Percentiles rank a stretch among this genome's conserved stretches.
Conservation (phyloP, 2,888 invertebrate genomes). For the Mellilla xanthometata region DNA sequence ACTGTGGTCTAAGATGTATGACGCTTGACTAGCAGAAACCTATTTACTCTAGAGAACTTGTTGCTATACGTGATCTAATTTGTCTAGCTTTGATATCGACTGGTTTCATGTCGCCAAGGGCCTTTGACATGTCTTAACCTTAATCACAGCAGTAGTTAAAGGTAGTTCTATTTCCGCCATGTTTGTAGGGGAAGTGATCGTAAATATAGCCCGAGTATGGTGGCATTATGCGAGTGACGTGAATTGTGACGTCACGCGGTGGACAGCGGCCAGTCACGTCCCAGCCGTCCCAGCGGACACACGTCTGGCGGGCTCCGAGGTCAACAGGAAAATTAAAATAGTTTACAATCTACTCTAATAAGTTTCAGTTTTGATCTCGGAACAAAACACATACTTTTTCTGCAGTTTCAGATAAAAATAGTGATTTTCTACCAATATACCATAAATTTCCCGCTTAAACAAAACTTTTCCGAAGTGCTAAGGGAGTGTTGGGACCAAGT, state of each 20-base stretch:
- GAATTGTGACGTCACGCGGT: conserved; percentile 43
- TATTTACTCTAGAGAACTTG: too few relatives aligned
- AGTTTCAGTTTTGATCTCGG: conserved; percentile 16
- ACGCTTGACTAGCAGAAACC: too few relatives aligned
- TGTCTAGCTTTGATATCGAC: too few relatives aligned
- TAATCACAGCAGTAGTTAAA: background rate
- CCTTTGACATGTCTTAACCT: too few relatives aligned
- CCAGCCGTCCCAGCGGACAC: conserved; percentile 24
- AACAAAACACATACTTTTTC: background rate
- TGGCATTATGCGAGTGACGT: conserved; percentile 25
- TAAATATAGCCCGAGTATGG: conserved; percentile 26
- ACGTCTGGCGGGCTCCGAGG: conserved; percentile 5
- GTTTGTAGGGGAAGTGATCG: conserved; percentile 28
- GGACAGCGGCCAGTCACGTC: conserved; percentile 27
- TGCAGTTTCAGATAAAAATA: too few relatives aligned
- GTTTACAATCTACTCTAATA: background rate
- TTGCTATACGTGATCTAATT: too few relatives aligned
- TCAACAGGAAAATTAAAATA: conserved; percentile 16
- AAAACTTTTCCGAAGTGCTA: too few relatives aligned
- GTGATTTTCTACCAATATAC: too few relatives aligned
- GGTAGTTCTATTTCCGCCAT: conserved; percentile 15
- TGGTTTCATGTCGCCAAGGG: too few relatives aligned
- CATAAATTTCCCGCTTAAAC: too few relatives aligned
- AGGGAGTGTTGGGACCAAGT: too few relatives aligned
- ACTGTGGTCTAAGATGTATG: too few relatives aligned